Conservation (phyloP, 1,140 invertebrate genomes). For the Oedothorax gibbosus region DNA sequence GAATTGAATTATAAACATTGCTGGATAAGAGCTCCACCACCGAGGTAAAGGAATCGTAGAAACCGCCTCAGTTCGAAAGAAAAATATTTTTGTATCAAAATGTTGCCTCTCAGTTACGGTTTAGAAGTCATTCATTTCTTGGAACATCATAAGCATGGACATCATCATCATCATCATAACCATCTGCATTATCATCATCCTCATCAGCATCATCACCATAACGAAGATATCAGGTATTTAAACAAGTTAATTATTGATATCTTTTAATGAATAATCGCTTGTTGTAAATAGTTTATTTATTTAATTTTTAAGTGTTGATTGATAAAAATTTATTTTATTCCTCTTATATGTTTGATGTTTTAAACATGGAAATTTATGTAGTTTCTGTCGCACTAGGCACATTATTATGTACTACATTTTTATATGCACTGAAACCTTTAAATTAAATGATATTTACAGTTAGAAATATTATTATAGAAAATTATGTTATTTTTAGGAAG, state of each 20-base stretch:
- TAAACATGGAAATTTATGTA: too few species aligned
- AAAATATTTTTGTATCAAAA: slow-evolving; percentile 24
- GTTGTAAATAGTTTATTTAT: too few species aligned
- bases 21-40: slow-evolving; percentile 35
- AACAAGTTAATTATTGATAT: neutral
- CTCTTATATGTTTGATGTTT: too few species aligned
- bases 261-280: neutral
- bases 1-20: slow-evolving; percentile 29
- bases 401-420: too few species aligned
- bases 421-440: too few species aligned
- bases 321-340: too few species aligned
- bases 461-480: too few species aligned
- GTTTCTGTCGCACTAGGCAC: too few species aligned
- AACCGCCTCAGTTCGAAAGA: neutral
- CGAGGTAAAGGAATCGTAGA: slow-evolving; percentile 7
- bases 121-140: slow-evolving; percentile 57
- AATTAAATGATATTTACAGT: too few species aligned
- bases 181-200: slow-evolving; percentile 37
- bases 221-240: slow-evolving; percentile 32
- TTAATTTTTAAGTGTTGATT: too few species aligned
- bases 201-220: neutral
- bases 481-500: too few species aligned
- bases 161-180: slow-evolving; percentile 11
- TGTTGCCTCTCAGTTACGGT: slow-evolving; percentile 58
- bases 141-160: slow-evolving; percentile 42